These are phyloP conservation scores for Gopherus flavomarginatus DNA, from an alignment of 2,113 vertebrate genomes.

Conservation along the genomic window DNA sequence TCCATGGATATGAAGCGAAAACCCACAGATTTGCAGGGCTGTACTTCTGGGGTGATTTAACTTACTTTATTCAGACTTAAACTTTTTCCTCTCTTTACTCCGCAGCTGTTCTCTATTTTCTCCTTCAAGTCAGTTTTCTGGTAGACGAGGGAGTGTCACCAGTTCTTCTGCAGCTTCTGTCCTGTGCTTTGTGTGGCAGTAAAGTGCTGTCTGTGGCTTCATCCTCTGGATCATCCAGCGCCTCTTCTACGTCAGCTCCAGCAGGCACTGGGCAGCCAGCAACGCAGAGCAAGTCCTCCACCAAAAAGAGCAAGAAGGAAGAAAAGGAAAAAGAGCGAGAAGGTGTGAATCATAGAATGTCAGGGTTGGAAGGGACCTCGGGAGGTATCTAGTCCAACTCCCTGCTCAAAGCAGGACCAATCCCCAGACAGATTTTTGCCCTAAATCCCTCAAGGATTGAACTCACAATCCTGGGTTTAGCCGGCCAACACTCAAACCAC, in stretches of 20 bases:
- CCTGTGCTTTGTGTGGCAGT: conserved; percentile 96
- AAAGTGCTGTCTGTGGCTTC: conserved; percentile 90
- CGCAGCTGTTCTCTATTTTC: conserved; percentile 95
- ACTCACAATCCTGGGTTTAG: too few species aligned
- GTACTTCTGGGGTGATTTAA: neutral
- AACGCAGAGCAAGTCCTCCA: conserved; percentile 91
- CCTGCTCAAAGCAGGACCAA: too few species aligned
- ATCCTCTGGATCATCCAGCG: conserved; percentile 80
- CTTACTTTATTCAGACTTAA: neutral
- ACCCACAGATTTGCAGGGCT: too few species aligned
- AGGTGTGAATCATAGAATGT: conserved; percentile 71
- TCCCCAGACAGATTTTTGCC: too few species aligned
- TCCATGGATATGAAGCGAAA: too few species aligned
- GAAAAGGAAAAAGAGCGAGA: conserved; percentile 98
- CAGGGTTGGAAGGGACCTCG: too few species aligned
- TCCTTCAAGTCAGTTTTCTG: conserved; percentile 98
- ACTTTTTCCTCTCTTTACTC: neutral
- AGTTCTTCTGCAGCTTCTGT: conserved; percentile 94
- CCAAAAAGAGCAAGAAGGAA: conserved; percentile 98
- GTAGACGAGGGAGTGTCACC: conserved; percentile 97
- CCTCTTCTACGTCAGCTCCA: conserved; percentile 76
- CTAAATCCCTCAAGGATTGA: too few species aligned
- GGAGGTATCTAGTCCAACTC: too few species aligned
- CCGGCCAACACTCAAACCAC: too few species aligned
- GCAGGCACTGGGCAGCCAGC: conserved; percentile 81